phyloP scores from a whole-genome alignment of 2,888 invertebrate species.

The Epirrita christyi region DNA sequence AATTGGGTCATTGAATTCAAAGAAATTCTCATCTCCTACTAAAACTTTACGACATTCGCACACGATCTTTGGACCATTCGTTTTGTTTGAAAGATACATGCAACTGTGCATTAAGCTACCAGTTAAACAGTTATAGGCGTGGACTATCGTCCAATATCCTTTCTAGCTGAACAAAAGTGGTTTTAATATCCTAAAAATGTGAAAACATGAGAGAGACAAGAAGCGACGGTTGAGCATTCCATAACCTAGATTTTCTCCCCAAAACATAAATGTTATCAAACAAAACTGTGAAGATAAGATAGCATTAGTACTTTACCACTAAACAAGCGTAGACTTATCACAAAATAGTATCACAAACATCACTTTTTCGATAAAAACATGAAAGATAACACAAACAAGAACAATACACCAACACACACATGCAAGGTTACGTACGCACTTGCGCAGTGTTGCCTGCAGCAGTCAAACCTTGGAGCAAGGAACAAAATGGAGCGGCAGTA shows the following conservation, averaged over 20 bases:
- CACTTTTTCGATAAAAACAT: conserved; percentile 83
- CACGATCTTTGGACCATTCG: conserved; percentile 15
- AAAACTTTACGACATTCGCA: conserved; percentile 23
- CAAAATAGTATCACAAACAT: conserved; percentile 73
- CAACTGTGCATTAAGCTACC: conserved; percentile 4
- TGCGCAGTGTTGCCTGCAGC: no score
- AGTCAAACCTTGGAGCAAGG: no score
- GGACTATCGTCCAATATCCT: conserved; percentile 41
- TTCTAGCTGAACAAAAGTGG: conserved; percentile 35
- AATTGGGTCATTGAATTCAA: conserved; percentile 49
- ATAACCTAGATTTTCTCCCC: conserved; percentile 72
- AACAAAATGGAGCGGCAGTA: no score
- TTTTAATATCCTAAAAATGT: conserved; percentile 65
- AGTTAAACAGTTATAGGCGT: not conserved
- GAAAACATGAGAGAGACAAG: conserved; percentile 68
- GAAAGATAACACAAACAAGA: conserved; percentile 78
- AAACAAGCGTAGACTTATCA: conserved; percentile 68
- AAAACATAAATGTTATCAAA: conserved; percentile 55
- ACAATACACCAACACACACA: conserved; percentile 63
- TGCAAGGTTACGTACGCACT: conserved; percentile 34
- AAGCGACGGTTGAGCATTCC: conserved; percentile 51
- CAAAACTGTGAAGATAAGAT: conserved; percentile 67
- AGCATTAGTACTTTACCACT: conserved; percentile 73
- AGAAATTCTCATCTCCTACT: conserved; percentile 8
- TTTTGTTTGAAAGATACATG: conserved; percentile 9